Evolutionary conservation across 2,113 vertebrate species (phyloP).

Genomic region (Odobenus rosmarus): DNA sequence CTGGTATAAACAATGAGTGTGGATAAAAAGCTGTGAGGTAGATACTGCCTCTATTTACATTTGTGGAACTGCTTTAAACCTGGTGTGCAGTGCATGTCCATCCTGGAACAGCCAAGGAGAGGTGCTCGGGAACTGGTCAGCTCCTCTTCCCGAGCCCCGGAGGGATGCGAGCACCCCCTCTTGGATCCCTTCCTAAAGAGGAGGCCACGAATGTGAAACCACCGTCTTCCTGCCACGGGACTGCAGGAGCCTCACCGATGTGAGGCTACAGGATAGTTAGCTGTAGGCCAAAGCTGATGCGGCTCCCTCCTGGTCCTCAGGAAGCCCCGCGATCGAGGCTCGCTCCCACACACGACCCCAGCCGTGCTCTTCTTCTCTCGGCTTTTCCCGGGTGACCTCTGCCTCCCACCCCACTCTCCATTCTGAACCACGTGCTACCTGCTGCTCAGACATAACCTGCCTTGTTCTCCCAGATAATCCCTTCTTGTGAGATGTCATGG

Average conservation of each 20-base stretch:
- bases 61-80: neutral
- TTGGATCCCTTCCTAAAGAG: neutral
- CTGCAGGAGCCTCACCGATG: neutral
- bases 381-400: too few relatives aligned
- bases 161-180: neutral
- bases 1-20: neutral
- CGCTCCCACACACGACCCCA: fast-evolving
- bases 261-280: neutral
- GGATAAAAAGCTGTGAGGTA: neutral
- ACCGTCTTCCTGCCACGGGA: neutral
- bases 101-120: neutral
- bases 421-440: neutral
- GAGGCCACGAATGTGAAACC: neutral
- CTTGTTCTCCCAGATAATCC: neutral
- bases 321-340: neutral
- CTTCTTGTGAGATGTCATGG: neutral
- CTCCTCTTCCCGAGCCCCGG: neutral
- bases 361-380: neutral
- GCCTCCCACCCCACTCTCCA: neutral
- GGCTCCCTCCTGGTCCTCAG: neutral
- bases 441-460: neutral
- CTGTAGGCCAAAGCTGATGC: neutral
- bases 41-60: neutral
- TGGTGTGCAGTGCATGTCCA: neutral
- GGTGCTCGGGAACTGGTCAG: neutral